These are phyloP conservation scores for Rhynchonycteris naso DNA, from an alignment of 2,797 vertebrate species.

Conservation along the genomic window DNA sequence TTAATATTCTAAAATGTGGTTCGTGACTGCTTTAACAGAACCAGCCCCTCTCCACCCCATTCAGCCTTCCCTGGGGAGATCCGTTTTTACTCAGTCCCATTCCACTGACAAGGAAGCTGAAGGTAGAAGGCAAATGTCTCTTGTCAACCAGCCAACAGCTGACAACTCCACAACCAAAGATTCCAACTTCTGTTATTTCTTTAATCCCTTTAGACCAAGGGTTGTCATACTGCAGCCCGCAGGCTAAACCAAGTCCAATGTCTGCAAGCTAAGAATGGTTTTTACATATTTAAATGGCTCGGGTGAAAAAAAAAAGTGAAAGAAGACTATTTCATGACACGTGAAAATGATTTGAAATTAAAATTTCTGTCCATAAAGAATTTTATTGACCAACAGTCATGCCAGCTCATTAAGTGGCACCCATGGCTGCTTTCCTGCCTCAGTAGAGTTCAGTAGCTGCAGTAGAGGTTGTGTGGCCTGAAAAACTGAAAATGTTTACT, in stretches of 20 bases:
- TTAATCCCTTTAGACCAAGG: background rate
- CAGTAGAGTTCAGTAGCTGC: background rate
- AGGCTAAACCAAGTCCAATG: background rate
- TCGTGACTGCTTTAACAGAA: background rate
- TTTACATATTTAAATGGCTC: background rate
- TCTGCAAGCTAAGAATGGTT: background rate
- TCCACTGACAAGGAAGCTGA: background rate
- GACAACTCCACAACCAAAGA: background rate
- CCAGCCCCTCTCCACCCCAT: background rate
- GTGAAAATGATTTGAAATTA: background rate
- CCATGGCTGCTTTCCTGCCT: background rate
- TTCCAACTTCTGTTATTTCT: background rate
- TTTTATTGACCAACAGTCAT: background rate
- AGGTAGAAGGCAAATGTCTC: background rate
- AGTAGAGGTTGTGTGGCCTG: background rate
- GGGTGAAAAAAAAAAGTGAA: background rate
- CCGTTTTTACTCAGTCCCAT: background rate
- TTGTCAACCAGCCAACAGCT: background rate
- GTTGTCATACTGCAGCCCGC: background rate
- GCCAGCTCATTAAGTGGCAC: too few species aligned
- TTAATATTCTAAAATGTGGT: background rate
- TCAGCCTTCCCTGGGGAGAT: accelerated
- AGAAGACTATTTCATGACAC: background rate
- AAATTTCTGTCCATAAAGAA: background rate
- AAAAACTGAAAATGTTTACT: background rate